Base-by-base conservation (phyloP, 1,140 invertebrate species). In the Vanessa tameamea region DNA sequence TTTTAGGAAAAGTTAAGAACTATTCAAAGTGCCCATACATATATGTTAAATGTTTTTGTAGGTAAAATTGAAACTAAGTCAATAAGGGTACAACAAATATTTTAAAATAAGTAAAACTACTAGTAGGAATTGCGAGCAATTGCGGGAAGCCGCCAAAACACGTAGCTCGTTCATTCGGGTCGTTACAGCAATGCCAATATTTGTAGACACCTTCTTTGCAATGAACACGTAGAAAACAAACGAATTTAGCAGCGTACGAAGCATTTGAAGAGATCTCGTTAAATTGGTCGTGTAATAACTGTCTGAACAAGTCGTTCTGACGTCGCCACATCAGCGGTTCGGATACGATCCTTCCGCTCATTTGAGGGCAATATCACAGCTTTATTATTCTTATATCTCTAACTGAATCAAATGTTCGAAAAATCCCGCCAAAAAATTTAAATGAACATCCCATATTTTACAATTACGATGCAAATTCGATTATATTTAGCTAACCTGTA, bases 291-390 rank as follows among this genome's bases (percentile, higher is more conserved):
- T 73, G 79, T 87, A 82, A 85, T 84, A 83, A 80, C 80, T 73
- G 82, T 83, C 83, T 84, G 83, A 85, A 78, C 84, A 82, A 84
- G 86, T 88, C 85, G 79, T 90, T 87, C 78, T 81, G 80, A 82
- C 78, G 79, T 86, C 82, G 85, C 86, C 82, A 77, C 85, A 87
- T 90, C 88, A 90, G 88, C 88, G 83, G 81, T 90, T 89, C 77
- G 66, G 79, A 75, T 80, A 81, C 86, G 77, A 86, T 84, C 82
- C 84, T 82, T 82, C 78, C 77, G 71, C 78, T 86, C 86, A 88
- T 88, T 89, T 88, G 84, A 80, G 68, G 59, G 57, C 43, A 50
- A 70, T 70, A 51, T 63, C 26, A 48, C 57, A 70, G 47, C 63
- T 59, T 70, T 70, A 70, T 70, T 57, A 23, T 23, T 63, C 47